Evolutionary conservation across 2,797 vertebrate species (phyloP).

Genomic region (Eulemur rubriventer): DNA sequence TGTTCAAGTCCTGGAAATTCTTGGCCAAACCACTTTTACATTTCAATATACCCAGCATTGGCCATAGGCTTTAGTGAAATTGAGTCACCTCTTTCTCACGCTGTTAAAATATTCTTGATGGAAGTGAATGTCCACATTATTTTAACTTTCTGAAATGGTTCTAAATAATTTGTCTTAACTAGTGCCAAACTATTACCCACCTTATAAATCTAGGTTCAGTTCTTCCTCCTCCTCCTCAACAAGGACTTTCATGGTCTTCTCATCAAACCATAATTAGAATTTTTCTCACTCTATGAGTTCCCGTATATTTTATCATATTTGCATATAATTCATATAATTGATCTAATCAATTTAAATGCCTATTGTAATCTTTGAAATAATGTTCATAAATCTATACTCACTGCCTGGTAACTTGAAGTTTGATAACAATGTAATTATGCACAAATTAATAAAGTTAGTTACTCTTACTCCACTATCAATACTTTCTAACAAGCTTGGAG

Average conservation of each 20-base stretch:
- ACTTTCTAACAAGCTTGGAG: not conserved
- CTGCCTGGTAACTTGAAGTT: not conserved
- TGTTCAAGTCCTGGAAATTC: not conserved
- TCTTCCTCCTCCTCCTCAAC: not conserved
- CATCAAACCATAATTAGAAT: not conserved
- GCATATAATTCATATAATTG: not conserved
- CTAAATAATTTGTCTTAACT: not conserved
- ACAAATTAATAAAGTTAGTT: not conserved
- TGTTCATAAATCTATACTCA: not conserved
- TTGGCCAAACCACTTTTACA: not conserved
- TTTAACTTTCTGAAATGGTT: not conserved
- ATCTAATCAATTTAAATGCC: not conserved
- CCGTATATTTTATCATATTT: not conserved
- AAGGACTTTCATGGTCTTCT: not conserved
- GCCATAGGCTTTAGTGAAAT: not conserved
- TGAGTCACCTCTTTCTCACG: not conserved
- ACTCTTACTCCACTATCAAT: not conserved
- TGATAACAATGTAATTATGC: not conserved
- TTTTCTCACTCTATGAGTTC: not conserved
- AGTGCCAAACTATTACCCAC: not conserved
- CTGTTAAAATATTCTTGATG: not conserved
- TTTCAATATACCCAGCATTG: not conserved
- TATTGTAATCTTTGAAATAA: not conserved
- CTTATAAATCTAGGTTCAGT: not conserved
- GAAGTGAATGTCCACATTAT: not conserved